Evolutionary conservation across 2,797 vertebrate species (phyloP), one percentile per base, ranked within the genome.

Genomic region (Mionectes olivaceus): DNA sequence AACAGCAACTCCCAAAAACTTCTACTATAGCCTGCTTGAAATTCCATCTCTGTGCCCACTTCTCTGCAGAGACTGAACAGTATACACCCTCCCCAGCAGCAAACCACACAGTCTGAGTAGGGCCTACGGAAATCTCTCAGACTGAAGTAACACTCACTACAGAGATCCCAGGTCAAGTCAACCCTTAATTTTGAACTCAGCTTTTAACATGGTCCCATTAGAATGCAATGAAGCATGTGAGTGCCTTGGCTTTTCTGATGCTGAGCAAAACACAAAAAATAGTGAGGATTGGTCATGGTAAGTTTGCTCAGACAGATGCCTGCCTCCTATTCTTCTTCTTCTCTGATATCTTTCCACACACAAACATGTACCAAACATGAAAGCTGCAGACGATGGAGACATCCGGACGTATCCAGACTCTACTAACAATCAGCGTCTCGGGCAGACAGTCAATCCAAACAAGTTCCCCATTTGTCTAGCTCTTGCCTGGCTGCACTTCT

Each of bases 391-490:
- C 63, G 49, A 95, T 75, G 59, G 96, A 95, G 96, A 96, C 91
- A 89, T 85, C 93, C 89, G 91, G 92, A 95, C 27, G 1, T 93
- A 95, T 90, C 87, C 90, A 94, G 95, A 95, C 94, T 85, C 80
- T 79, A 91, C 95, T 81, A 68, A 87, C 79, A 93, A 96, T 96
- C 90, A 85, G 86, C 81, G 94, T 96, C 86, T 90, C 87, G 97
- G 98, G 97, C 97, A 96, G 85, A 69, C 75, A 86, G 88, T 97
- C 97, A 97, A 96, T 77, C 95, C 94, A 97, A 98, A 97, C 94
- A 96, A 97, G 81, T 70, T 85, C 95, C 78, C 84, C 92, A 86
- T 83, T 92, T n/a, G 25, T 93, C 96, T 95, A 81, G 92, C 85
- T 83, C 92, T 92, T 81, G 94, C 95, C 95, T 97, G 94, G 96